Evolutionary conservation across 1,140 invertebrate genomes (phyloP), one percentile per base, ranked within the genome.

Genomic region (Sipha flava): DNA sequence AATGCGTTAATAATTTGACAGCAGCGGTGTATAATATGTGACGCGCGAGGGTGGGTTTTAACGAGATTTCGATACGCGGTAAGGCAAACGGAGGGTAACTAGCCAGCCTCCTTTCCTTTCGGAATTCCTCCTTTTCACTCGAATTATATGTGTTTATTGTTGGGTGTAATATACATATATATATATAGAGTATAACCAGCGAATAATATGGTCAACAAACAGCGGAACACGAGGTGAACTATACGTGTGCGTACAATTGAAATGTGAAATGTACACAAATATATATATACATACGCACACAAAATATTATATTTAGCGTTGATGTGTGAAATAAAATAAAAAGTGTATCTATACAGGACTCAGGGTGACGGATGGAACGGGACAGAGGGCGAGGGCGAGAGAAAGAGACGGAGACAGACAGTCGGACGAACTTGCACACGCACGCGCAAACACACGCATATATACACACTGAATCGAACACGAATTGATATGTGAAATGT

Each of bases 401-500:
- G n/a, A n/a, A n/a, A n/a, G n/a, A n/a, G n/a, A n/a, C n/a, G n/a
- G n/a, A n/a, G n/a, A n/a, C n/a, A n/a, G n/a, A n/a, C n/a, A n/a
- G n/a, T n/a, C n/a, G n/a, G n/a, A n/a, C n/a, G n/a, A n/a, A n/a
- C n/a, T n/a, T n/a, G 14, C n/a, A 29, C 54, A 12, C 49, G 14
- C 49, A 23, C 49, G 3, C 49, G 4, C 49, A 10, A n/a, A 9
- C 49, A 14, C 52, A 23, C 21, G 3, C 52, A 16, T 1, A 18
- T 16, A 34, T 18, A 34, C 6, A 31, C 57, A 62, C 29, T 7
- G 18, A 29, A 3, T 34, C 29, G 59, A 18, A 62, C n/a, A n/a
- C 59, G 59, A 62, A 62, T 62, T 34, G 59, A 59, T 59, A 59
- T 34, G 57, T 59, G 57, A 59, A 59, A 59, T 59, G 57, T 59